These are phyloP conservation scores for Hemistola chrysoprasaria DNA, from an alignment of 2,888 invertebrate genomes.

Conservation along the genomic window DNA sequence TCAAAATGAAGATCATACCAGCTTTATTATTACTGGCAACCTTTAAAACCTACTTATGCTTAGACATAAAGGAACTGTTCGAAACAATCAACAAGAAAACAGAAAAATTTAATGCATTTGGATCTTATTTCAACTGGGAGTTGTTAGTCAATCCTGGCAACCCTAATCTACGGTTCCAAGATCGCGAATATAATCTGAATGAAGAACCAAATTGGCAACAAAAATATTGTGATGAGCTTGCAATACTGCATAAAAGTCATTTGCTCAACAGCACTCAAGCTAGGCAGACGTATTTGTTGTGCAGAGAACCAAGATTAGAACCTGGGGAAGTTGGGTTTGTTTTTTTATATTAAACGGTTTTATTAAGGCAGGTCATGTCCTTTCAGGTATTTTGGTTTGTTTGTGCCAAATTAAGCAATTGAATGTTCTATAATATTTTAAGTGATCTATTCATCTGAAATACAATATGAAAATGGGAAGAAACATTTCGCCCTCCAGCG, in stretches of 20 bases:
- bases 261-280: slow-evolving; percentile 58
- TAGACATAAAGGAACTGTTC: slow-evolving; percentile 43
- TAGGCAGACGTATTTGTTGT: slow-evolving; percentile 83
- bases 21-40: slow-evolving; percentile 13
- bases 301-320: slow-evolving; percentile 83
- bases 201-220: slow-evolving; percentile 57
- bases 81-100: slow-evolving; percentile 54
- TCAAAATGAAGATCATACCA: slow-evolving; percentile 21
- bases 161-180: slow-evolving; percentile 38
- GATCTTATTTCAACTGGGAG: slow-evolving; percentile 66
- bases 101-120: slow-evolving; percentile 51
- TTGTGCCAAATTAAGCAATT: too few species aligned
- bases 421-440: too few species aligned
- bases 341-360: too few species aligned
- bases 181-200: slow-evolving; percentile 33
- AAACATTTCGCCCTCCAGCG: too few species aligned
- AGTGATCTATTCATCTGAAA: too few species aligned
- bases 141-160: slow-evolving; percentile 53
- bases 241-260: slow-evolving; percentile 37
- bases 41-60: slow-evolving; percentile 30
- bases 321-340: slow-evolving; percentile 78
- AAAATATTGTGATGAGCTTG: slow-evolving; percentile 46
- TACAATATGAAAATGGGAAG: too few species aligned
- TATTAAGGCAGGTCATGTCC: too few species aligned
- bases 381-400: too few species aligned